Conservation (phyloP, 2,888 invertebrate genomes). For the Buathra laborator region DNA sequence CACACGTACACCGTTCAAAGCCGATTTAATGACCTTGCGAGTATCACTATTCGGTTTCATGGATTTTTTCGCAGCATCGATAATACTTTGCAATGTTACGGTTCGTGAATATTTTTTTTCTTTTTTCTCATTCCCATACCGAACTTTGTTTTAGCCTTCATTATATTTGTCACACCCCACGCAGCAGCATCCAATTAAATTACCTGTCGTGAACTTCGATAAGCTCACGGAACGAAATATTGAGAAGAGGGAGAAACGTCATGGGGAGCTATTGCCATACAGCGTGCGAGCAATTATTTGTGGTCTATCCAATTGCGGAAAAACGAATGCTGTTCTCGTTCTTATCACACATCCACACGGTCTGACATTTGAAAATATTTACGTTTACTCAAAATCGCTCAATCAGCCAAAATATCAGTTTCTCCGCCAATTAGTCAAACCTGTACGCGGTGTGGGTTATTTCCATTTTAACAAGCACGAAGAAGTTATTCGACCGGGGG, state of each 20-base stretch:
- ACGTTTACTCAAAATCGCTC: too few species aligned
- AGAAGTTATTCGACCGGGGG: too few species aligned
- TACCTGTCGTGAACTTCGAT: too few species aligned
- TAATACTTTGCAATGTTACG: slow-evolving; percentile 34
- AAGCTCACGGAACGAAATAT: too few species aligned
- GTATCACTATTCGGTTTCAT: slow-evolving; percentile 13
- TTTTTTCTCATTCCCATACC: slow-evolving; percentile 72
- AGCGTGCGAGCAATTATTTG: too few species aligned
- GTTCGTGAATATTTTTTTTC: slow-evolving; percentile 24
- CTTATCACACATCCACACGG: too few species aligned
- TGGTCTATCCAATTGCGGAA: too few species aligned
- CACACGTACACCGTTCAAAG: too few species aligned
- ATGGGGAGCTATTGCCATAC: slow-evolving; percentile 60
- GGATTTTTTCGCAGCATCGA: slow-evolving; percentile 57
- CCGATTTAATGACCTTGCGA: slow-evolving; percentile 48
- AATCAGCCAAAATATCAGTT: too few species aligned
- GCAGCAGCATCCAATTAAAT: too few species aligned
- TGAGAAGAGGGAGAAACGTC: slow-evolving; percentile 47
- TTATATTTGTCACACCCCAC: slow-evolving; percentile 74
- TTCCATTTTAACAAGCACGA: slow-evolving; percentile 67
- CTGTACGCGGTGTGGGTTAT: slow-evolving; percentile 73
- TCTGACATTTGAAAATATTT: too few species aligned
- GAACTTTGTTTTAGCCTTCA: slow-evolving; percentile 78
- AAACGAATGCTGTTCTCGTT: too few species aligned
- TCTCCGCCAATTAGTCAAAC: slow-evolving; percentile 68